phyloP scores from a whole-genome alignment of 2,113 vertebrate species.

The Prunella fulvescens region DNA sequence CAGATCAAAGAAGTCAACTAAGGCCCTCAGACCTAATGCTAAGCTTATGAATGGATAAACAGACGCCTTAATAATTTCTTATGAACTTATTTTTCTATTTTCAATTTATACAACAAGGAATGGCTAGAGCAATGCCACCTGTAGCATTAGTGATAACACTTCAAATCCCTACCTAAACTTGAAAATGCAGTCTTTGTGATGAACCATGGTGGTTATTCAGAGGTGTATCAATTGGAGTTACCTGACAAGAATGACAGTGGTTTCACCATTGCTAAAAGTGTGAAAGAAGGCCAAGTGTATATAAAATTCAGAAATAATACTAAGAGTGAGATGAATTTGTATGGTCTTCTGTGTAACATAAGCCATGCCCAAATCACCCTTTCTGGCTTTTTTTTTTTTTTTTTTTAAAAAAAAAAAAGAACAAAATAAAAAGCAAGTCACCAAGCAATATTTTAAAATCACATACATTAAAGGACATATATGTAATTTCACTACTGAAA shows the following conservation, averaged over 20 bases:
- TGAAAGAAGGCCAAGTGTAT: not conserved
- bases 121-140: not conserved
- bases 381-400: not conserved
- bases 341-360: not conserved
- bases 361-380: not conserved
- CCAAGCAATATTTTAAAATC: not conserved
- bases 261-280: not conserved
- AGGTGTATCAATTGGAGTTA: not conserved
- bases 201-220: not conserved
- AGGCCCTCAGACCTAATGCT: not conserved
- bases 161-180: not conserved
- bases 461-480: not conserved
- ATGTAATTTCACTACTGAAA: not conserved
- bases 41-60: not conserved
- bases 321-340: not conserved
- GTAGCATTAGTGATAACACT: not conserved
- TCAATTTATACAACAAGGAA: not conserved
- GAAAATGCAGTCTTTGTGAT: not conserved
- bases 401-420: not conserved
- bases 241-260: not conserved
- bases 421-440: not conserved
- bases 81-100: not conserved
- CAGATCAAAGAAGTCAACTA: not conserved
- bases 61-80: not conserved
- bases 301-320: not conserved